Evolutionary conservation across 2,888 invertebrate genomes (phyloP), one percentile per base, ranked within the genome.

Genomic region (Agonopterix arenella): DNA sequence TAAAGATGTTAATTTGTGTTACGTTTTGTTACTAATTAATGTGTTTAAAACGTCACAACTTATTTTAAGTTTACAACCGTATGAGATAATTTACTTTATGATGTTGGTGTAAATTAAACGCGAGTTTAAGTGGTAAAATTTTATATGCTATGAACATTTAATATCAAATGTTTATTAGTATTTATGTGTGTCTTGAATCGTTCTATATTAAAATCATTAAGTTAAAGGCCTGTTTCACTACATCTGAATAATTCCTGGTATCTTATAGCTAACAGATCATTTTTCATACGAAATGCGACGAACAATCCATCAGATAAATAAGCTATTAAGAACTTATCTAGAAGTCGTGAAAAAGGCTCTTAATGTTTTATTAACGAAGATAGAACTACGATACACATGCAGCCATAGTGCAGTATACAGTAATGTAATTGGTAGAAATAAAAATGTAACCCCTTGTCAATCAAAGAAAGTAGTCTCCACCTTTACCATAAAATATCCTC

Each of bases 1-100:
- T 40, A 40, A 18, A n/a, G 9, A 61, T 58, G 59, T 50, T 62
- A 62, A 63, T 62, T 53, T 47, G 10, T 54, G 56, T 55, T 59
- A 52, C 51, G 49, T 59, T 58, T 53, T 54, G 53, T 28, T 28
- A 58, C 56, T 46, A 53, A 55, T 36, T 42, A 44, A 49, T 53
- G 49, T 44, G 55, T 52, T 50, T 49, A 56, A 8, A 41, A 10
- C 13, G 43, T 11, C 4, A 9, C 11, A 43, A 4, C 13, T 11
- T 40, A 40, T n/a, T 13, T 13, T 43, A 43, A 43, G 11, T 43
- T 43, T 13, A 43, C 43, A 11, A 43, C 11, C 40, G 9, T 40
- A 40, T 40, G n/a, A 40, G 40, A 40, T 40, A 10, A 40, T 40
- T 40, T 40, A 55, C 45, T 60, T 57, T 55, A 59, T 53, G 55